Conservation (phyloP, 2,888 invertebrate genomes). For the Drosophila mimetica region DNA sequence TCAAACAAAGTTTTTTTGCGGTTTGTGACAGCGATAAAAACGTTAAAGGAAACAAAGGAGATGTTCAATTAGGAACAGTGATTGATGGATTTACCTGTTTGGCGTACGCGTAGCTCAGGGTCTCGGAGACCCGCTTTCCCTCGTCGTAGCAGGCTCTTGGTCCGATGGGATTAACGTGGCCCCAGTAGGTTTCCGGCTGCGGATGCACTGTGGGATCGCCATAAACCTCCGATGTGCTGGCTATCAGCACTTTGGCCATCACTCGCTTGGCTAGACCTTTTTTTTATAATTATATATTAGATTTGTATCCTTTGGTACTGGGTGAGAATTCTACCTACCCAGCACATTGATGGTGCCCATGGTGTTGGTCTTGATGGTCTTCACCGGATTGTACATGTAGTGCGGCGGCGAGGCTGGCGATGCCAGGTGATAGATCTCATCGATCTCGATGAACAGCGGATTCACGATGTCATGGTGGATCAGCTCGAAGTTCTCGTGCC, state of each 20-base stretch:
- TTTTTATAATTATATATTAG: not conserved
- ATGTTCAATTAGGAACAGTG: not conserved
- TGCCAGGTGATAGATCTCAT: constrained; percentile 99
- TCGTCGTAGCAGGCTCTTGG: constrained; percentile 99
- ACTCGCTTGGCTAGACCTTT: constrained; percentile 93
- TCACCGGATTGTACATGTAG: constrained; percentile 99
- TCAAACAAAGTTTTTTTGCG: not conserved
- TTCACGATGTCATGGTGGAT: constrained; percentile 99
- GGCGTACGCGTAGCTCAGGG: constrained; percentile 96
- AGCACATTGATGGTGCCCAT: constrained; percentile 96
- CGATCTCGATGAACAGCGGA: constrained; percentile 98
- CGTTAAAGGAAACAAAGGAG: not conserved
- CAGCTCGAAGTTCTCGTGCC: constrained; percentile 99
- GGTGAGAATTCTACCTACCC: constrained; percentile 77
- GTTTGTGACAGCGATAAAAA: not conserved
- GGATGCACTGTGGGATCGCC: constrained; percentile 99
- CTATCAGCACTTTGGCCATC: constrained; percentile 96
- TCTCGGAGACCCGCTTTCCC: constrained; percentile 99
- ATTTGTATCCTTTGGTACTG: not conserved
- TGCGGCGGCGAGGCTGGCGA: constrained; percentile 99
- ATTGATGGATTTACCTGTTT: constrained; percentile 87
- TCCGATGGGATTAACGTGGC: constrained; percentile 99
- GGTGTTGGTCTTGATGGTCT: constrained; percentile 99
- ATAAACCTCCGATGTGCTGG: constrained; percentile 99
- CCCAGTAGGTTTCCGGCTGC: constrained; percentile 99